Percentiles rank a stretch among this genome's conserved stretches.
Evolutionary conservation across 2,888 invertebrate genomes (phyloP).

Genomic region (Xestobium rufovillosum): DNA sequence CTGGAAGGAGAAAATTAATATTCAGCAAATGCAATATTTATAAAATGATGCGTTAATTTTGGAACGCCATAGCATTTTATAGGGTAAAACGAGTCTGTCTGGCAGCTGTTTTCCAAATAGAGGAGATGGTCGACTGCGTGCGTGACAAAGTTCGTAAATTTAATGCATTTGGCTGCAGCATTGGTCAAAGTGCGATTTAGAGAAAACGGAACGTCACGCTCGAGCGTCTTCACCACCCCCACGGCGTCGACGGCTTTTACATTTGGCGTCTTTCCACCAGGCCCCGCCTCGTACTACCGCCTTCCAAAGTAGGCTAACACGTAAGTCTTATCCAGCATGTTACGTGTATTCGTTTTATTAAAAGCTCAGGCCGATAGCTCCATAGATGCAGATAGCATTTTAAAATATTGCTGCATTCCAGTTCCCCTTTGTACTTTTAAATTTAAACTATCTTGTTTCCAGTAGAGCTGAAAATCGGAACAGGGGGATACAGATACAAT

Average conservation of each 20-base stretch:
- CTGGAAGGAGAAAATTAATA: no score
- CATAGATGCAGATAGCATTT: constrained; percentile 36
- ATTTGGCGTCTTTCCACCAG: constrained; percentile 34
- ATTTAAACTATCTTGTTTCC: no score
- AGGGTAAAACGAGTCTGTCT: no score
- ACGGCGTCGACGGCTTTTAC: constrained; percentile 29
- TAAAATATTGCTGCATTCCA: constrained; percentile 40
- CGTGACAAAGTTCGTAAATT: no score
- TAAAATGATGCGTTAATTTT: no score
- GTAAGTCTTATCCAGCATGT: constrained; percentile 29
- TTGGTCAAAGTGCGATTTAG: constrained; percentile 2
- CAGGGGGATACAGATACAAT: no score
- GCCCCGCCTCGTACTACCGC: constrained; percentile 40
- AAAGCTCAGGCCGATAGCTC: not conserved
- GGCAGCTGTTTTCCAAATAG: no score
- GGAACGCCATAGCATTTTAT: no score
- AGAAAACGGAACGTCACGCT: constrained; percentile 1
- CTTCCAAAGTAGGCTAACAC: constrained; percentile 37
- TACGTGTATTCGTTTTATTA: constrained; percentile 14
- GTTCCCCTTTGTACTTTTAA: constrained; percentile 15
- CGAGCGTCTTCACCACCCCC: constrained; percentile 27
- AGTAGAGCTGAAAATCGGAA: no score
- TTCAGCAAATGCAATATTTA: no score
- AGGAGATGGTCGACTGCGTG: no score
- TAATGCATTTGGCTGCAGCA: not conserved